Evolutionary conservation across 64 coral and sea anemone species (phyloP).

Genomic region (Dendrophyllia cribrosa): DNA sequence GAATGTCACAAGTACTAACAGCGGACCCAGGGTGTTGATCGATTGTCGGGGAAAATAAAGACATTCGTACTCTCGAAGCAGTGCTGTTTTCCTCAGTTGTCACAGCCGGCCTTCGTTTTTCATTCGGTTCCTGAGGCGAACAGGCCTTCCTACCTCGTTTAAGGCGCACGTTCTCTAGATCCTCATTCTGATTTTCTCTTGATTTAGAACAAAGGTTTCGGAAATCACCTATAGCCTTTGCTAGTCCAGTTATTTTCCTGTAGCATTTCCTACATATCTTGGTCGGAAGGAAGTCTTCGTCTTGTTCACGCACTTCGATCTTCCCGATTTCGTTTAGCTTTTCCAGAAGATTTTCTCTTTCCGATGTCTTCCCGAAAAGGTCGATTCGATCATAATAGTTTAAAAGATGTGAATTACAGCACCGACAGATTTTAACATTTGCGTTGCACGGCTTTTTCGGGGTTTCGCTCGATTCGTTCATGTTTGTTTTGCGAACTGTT

Average conservation of each 20-base stretch:
- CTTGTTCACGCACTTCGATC: conserved; percentile 29
- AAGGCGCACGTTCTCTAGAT: no score
- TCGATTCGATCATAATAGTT: neutral
- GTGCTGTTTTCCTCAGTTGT: no score
- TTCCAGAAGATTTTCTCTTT: conserved; percentile 14
- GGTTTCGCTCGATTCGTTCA: neutral
- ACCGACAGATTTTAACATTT: neutral
- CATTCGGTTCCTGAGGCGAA: no score
- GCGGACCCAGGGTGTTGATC: neutral
- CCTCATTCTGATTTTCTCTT: conserved; percentile 18
- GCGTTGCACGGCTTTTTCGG: neutral
- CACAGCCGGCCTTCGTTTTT: no score
- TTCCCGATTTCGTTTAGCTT: conserved; percentile 20
- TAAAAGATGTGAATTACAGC: neutral
- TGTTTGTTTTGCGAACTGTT: neutral
- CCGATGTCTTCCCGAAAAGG: neutral
- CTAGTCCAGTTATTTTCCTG: conserved; percentile 12
- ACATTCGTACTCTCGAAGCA: neutral
- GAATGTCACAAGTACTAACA: neutral
- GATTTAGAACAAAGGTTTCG: conserved; percentile 20
- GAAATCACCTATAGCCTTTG: conserved; percentile 21
- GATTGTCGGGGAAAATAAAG: conserved; percentile 22
- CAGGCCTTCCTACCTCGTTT: no score
- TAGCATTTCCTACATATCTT: conserved; percentile 54
- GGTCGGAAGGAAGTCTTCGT: conserved; percentile 16